Conservation (phyloP, 1,140 invertebrate species). For the Batillaria attramentaria region DNA sequence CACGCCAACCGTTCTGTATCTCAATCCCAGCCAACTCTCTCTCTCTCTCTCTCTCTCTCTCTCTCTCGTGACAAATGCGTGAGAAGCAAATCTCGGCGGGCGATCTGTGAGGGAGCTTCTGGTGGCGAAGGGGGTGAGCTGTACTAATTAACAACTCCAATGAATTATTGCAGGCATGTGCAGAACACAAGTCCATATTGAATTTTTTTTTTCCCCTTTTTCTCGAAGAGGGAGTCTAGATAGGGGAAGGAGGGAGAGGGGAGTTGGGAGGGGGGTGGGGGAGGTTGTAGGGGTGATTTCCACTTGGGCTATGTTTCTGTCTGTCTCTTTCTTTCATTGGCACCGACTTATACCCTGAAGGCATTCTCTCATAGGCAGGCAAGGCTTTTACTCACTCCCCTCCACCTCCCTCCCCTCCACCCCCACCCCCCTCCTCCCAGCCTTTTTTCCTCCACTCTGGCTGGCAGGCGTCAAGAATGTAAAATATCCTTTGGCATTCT, state of each 20-base stretch:
- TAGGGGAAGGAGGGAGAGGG: no score
- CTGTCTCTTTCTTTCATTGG: neutral
- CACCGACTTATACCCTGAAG: neutral
- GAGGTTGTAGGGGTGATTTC: no score
- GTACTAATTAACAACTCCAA: conserved; percentile 24
- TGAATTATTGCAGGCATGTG: conserved; percentile 21
- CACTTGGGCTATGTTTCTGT: neutral
- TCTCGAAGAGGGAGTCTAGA: neutral
- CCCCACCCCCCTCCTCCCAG: neutral
- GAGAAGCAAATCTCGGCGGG: neutral
- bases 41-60: neutral
- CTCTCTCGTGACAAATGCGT: neutral
- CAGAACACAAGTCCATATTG: conserved; percentile 10
- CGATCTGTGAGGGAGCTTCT: neutral
- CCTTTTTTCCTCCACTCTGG: neutral
- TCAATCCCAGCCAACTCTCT: no score
- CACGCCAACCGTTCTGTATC: no score
- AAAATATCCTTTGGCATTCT: conserved; percentile 24
- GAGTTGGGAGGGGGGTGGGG: no score
- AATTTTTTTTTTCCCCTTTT: neutral
- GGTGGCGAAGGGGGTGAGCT: neutral
- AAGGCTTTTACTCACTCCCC: neutral
- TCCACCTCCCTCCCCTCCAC: neutral
- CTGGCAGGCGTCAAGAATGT: conserved; percentile 25
- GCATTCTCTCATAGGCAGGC: neutral